Evolutionary conservation across 2,113 vertebrate species (phyloP), one percentile per base, ranked within the genome.

Genomic region (Python bivittatus): DNA sequence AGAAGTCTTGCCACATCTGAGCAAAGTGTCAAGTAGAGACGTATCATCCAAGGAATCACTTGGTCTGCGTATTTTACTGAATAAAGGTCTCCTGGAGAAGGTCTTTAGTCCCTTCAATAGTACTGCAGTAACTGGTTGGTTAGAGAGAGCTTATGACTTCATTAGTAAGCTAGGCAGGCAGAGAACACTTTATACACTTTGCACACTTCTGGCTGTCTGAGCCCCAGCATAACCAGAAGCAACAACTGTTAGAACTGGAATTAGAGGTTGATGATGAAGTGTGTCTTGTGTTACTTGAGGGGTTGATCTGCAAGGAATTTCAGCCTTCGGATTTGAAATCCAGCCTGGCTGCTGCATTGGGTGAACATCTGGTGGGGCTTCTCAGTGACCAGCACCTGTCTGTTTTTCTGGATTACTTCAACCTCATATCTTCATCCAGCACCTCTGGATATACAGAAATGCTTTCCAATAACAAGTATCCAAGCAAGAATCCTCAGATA

Each of bases 201-300:
- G 96, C 97, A 95, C 93, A 94, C 12, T 93, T 93, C 60, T 96
- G 96, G 93, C 91, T 94, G 68, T 93, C 90, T 60, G 94, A 94
- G 89, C 88, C 86, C n/a, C 84, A 22, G 48, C 27, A 12, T 88
- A 56, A 72, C 84, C 89, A 92, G 88, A 93, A 68, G 4, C 20
- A 13, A 42, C 58, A 79, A 54, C 42, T 95, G 93, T 94, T 96
- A 91, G 94, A 94, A 60, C 89, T 93, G 52, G 93, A 95, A 91
- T 57, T 6, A 64, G 95, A 83, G 13, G 56, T 93, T 60, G 92
- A 92, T 83, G 90, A 92, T 33, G 93, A 94, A 79, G 85, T 53
- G 0, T 91, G 89, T 79, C 86, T 92, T 86, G 93, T 85, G 1
- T 90, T 96, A 89, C 54, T 87, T 0, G 29, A 95, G 89, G 58